Base-by-base conservation (phyloP, 2,113 vertebrate genomes). In the Steatornis caripensis region DNA sequence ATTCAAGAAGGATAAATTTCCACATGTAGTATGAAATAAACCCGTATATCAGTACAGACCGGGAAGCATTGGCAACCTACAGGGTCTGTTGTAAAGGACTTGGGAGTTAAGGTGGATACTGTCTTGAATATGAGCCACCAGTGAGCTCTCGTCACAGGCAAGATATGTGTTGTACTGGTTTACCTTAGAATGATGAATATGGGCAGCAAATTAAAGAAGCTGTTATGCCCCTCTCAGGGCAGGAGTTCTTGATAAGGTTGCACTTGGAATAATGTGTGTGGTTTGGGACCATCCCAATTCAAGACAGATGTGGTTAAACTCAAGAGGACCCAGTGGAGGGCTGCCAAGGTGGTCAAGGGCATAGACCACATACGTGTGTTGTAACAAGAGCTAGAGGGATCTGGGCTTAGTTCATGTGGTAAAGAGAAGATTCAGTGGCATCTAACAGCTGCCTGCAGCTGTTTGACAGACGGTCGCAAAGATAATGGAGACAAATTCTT, bases 281-380 rank as follows among this genome's bases (percentile, higher is more conserved):
- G 7, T 61, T 45, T 46, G 22, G 34, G 64, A 41, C 18, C 36
- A 24, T 65, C 39, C 7, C 17, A 30, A 0, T 79, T 76, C 53
- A 15, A 65, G 48, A 79, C 34, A 11, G 26, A 15, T 54, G 26
- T 26, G 22, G 37, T 21, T 62, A 84, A 87, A 71, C 34, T 46
- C 6, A 0, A 57, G 39, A 75, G 34, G 5, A 55, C 91, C 36
- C 51, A 29, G 24, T 37, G 18, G 23, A 45, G 27, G 21, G 27
- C 57, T 95, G 45, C 34, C 14, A 36, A 6, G 4, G 18, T n/a
- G 16, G 8, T 69, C 51, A 34, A 36, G 30, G 27, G 13, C 27
- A 36, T 9, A 27, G 27, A 66, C 6, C 43, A 34, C 2, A 0
- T 41, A 15, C 0, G 0, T 41, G 45, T 88, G 13, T 61, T 65